These are phyloP conservation scores for Melanotaenia trifasciata DNA, from an alignment of 2,797 vertebrate genomes.

Conservation along the genomic window DNA sequence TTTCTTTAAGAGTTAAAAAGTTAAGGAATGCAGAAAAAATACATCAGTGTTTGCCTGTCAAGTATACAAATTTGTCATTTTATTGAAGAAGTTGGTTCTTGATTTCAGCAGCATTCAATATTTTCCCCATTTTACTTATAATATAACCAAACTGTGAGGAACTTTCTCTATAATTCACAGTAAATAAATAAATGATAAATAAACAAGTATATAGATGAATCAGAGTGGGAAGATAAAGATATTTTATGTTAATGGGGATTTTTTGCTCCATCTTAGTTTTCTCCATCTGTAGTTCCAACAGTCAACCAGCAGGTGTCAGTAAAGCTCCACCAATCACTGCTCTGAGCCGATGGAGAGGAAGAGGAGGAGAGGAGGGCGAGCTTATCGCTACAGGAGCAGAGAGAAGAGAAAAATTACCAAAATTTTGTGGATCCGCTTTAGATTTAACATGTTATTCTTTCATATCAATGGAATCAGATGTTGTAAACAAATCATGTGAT, in stretches of 20 bases:
- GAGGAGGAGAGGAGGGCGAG: not conserved
- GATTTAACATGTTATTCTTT: too few relatives aligned
- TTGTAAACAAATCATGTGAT: not conserved
- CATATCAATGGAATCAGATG: not conserved
- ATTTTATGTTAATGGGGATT: too few relatives aligned
- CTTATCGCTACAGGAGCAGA: not conserved
- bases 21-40: not conserved
- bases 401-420: not conserved
- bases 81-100: not conserved
- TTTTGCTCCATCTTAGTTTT: too few relatives aligned
- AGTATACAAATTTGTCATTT: not conserved
- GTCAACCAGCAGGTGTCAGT: slow-evolving; percentile 42
- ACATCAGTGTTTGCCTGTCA: not conserved
- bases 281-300: slow-evolving; percentile 8
- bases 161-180: too few relatives aligned
- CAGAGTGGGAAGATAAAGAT: too few relatives aligned
- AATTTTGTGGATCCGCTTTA: too few relatives aligned
- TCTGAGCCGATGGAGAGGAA: not conserved
- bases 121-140: not conserved
- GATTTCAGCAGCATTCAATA: not conserved
- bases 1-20: not conserved
- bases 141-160: not conserved
- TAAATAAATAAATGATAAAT: too few relatives aligned
- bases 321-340: slow-evolving; percentile 29
- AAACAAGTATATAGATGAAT: too few relatives aligned